Evolutionary conservation across 1,140 invertebrate species (phyloP), one percentile per base, ranked within the genome.

Genomic region (Leucophenga varia): DNA sequence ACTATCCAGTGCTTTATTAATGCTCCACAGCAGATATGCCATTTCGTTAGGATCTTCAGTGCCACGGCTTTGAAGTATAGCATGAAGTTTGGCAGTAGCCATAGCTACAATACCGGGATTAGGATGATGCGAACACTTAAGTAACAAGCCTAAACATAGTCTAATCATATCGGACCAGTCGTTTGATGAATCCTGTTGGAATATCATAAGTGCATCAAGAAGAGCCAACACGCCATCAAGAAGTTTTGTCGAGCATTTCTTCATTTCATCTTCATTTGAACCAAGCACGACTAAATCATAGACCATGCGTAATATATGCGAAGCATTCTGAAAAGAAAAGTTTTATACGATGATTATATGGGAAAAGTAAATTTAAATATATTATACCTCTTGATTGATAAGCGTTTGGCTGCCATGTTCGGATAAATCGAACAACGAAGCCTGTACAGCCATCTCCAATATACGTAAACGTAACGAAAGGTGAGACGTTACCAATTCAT

Each of bases 151-250:
- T 59, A 71, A 32, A 49, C 61, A 68, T 22, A 72, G 19, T 9
- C 82, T 79, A 14, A 79, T 79, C 79, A 84, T 82, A 53, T 84
- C 82, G 8, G 76, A 76, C 80, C 80, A 84, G 49, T 82, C 80
- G 35, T 79, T 74, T 1, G 60, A 74, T 20, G 76, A 72, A 20
- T 64, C 70, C 36, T 78, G 75, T 52, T 82, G 80, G 64, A 83
- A 85, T 21, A 81, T 76, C 49, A 79, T 65, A 17, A 81, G 54
- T 1, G 76, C 75, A 52, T 84, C 82, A 5, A 74, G 46, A 13
- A 74, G 50, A 1, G 77, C 74, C 39, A 84, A 60, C 20, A 84
- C 76, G 35, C 81, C 80, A 54, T 84, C 83, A 28, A 85, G 57
- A 3, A 85, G 59, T 44, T 77, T 77, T 2, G 74, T 65, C 9